Evolutionary conservation across 2,113 vertebrate genomes (phyloP).

Genomic region (Morphnarchus princeps): DNA sequence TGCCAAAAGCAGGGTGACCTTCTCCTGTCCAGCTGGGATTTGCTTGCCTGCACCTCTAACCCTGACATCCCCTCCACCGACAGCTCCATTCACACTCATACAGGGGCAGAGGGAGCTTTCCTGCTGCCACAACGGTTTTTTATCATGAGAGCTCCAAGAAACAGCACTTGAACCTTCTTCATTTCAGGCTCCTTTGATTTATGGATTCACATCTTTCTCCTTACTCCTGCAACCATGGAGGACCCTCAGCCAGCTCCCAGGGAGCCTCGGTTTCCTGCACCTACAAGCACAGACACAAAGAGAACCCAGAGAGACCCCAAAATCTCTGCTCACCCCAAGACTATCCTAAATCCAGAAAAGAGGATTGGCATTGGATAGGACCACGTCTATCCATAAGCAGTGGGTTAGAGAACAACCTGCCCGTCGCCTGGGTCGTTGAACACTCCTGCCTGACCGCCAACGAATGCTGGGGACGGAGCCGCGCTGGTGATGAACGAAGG

Average conservation of each 20-base stretch:
- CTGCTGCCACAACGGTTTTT: not conserved
- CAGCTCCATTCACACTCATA: not conserved
- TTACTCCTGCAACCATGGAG: not conserved
- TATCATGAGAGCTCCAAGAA: not conserved
- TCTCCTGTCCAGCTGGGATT: not conserved
- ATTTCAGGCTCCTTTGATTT: not conserved
- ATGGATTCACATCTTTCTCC: not conserved
- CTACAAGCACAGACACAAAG: not conserved
- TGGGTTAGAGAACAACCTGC: not conserved
- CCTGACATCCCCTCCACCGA: not conserved
- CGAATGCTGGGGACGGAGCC: not conserved
- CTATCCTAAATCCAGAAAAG: not conserved
- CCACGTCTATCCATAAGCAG: fast-evolving
- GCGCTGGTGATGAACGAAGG: not conserved
- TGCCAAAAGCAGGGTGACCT: not conserved
- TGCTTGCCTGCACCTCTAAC: not conserved
- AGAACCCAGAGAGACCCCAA: not conserved
- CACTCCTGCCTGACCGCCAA: not conserved
- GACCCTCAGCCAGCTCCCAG: not conserved
- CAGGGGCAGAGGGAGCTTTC: not conserved
- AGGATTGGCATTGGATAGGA: not conserved
- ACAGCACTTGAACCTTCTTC: not conserved
- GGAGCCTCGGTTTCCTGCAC: not conserved
- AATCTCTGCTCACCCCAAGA: not conserved
- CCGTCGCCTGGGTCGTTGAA: fast-evolving